A percentile compares a stretch with the other conserved stretches of the same genome.
Conservation (phyloP, 2,888 invertebrate species). For the Marronus borbonicus region DNA sequence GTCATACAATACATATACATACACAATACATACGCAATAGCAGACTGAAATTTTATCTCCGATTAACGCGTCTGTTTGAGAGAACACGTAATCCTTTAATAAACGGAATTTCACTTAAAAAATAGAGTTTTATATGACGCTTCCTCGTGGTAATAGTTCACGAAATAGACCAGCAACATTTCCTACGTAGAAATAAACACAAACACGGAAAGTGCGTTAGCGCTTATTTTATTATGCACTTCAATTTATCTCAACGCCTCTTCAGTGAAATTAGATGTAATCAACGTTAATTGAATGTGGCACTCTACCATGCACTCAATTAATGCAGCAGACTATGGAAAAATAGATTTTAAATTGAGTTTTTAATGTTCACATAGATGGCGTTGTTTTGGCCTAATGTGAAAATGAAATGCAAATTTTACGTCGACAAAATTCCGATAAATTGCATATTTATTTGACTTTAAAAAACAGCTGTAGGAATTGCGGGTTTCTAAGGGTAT, state of each 20-base stretch:
- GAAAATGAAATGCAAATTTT: background rate
- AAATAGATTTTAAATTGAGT: constrained; percentile 41
- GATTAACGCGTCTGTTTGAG: too few relatives aligned
- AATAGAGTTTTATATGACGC: background rate
- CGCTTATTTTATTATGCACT: constrained; percentile 46
- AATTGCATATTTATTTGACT: too few relatives aligned
- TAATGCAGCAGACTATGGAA: constrained; percentile 43
- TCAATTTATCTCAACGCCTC: constrained; percentile 51
- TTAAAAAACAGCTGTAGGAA: too few relatives aligned
- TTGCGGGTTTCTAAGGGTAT: too few relatives aligned
- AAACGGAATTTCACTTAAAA: background rate
- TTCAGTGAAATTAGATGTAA: constrained; percentile 57
- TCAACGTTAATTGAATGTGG: constrained; percentile 57
- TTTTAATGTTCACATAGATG: constrained; percentile 35
- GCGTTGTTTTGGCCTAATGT: background rate
- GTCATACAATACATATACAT: too few relatives aligned
- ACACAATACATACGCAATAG: too few relatives aligned
- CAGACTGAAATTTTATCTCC: background rate
- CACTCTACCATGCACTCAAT: constrained; percentile 51
- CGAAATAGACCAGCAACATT: constrained; percentile 2
- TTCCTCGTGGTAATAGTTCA: constrained; percentile 2
- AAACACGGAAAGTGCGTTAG: constrained; percentile 40
- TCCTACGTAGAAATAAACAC: constrained; percentile 21
- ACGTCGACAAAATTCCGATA: too few relatives aligned
- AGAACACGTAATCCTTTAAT: background rate